Base-by-base conservation (phyloP, 2,797 vertebrate species). In the Galago senegalensis region DNA sequence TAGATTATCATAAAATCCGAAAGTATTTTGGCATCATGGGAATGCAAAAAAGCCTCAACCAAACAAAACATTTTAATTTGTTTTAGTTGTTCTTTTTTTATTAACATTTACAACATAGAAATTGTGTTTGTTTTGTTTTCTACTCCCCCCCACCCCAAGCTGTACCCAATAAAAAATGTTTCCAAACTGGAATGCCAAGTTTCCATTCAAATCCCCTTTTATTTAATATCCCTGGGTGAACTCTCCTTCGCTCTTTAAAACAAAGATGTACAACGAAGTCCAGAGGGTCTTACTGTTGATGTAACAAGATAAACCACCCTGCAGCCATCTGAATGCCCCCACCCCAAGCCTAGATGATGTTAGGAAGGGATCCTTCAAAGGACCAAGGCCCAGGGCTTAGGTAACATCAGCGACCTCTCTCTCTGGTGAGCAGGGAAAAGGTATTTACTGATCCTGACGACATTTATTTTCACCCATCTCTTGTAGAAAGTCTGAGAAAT, bases 131-230 rank as follows among this genome's bases (percentile, higher is more conserved):
- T 96, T 96, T 98, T 98, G 16, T 93, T 96, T 96, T 72, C 91
- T 56, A 20, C 49, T 63, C 61, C 9, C 11, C 80, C 93, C 70
- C 94, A 96, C 95, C 84, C 94, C 96, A 97, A 97, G 97, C 97
- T 98, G 98, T 97, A 97, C 98, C 73, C 87, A 93, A 98, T 98
- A 97, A 94, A 97, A 97, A 96, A 82, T 94, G 94, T 97, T 98
- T 98, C 98, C 98, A 98, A 97, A 97, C 97, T 95, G 95, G 97
- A 94, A 98, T 91, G 97, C 97, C 0, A 34, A 98, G 98, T 98
- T 98, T 97, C 98, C 98, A 98, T 96, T 97, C 98, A 96, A 97
- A 98, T 92, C 70, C 73, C 70, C 95, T 94, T 94, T 97, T 92
- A 95, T 96, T 97, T 96, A 95, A 96, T 94, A 97, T 96, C 97